Evolutionary conservation across 2,888 invertebrate genomes (phyloP).

Genomic region (Periphyllus acericola): DNA sequence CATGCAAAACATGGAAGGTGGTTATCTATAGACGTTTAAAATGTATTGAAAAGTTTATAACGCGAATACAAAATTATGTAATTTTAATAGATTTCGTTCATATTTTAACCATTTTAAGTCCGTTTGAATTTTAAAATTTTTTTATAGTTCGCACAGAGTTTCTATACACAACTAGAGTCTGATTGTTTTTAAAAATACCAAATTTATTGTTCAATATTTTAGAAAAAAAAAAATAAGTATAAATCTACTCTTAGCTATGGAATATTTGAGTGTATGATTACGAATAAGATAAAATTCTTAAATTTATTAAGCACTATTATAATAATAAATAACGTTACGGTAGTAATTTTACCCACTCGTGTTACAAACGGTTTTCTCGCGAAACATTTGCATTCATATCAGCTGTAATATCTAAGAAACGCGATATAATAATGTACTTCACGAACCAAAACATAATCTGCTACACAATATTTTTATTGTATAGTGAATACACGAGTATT

Average conservation of each 20-base stretch:
- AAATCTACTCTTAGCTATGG: background rate
- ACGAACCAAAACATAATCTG: background rate
- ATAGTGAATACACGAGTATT: background rate
- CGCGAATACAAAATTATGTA: no score
- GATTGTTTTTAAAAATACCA: no score
- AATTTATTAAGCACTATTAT: background rate
- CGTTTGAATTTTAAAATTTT: no score
- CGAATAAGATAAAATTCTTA: background rate
- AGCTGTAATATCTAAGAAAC: constrained; percentile 11
- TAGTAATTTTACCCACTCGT: background rate
- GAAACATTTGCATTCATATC: constrained; percentile 10
- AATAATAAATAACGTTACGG: background rate
- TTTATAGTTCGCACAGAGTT: no score
- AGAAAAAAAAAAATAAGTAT: no score
- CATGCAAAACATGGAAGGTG: no score
- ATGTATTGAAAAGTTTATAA: no score
- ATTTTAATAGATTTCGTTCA: no score
- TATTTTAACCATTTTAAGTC: no score
- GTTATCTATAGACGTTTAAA: no score
- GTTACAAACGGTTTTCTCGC: background rate
- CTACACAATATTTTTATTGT: background rate
- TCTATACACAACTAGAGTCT: no score
- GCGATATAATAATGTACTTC: background rate
- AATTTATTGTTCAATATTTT: no score
- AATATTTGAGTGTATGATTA: background rate